Conservation (phyloP, 2,888 invertebrate genomes). For the Coelogynopora nodosa region DNA sequence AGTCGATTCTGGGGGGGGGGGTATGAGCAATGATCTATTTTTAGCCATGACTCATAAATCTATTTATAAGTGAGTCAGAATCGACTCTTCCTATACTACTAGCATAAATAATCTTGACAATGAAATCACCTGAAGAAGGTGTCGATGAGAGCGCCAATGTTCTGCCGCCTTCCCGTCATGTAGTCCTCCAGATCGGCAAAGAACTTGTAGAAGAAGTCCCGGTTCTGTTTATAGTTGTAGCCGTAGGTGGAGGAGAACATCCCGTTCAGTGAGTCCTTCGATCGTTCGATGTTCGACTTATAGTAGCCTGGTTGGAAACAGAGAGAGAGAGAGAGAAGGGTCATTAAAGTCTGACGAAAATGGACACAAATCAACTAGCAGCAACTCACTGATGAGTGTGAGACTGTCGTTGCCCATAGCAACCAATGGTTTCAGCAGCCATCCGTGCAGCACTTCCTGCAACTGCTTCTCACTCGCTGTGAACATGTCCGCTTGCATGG, state of each 20-base stretch:
- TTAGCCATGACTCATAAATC: too few species aligned
- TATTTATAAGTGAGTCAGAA: too few species aligned
- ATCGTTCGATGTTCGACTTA: not conserved
- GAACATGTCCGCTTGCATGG: not conserved
- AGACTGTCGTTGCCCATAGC: not conserved
- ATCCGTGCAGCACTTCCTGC: not conserved
- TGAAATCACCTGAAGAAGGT: too few species aligned
- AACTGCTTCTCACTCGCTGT: not conserved
- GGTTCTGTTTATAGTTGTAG: constrained; percentile 36
- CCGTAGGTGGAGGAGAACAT: constrained; percentile 33
- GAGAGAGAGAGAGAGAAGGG: too few species aligned
- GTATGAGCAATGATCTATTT: too few species aligned
- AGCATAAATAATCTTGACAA: too few species aligned
- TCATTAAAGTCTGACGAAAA: too few species aligned
- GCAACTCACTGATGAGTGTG: not conserved
- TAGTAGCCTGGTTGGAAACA: too few species aligned
- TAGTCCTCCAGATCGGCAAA: not conserved
- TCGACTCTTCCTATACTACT: too few species aligned
- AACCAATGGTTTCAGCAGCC: not conserved
- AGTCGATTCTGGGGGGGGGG: too few species aligned
- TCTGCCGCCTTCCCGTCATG: not conserved
- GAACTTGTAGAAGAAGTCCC: constrained; percentile 34
- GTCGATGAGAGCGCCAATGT: not conserved
- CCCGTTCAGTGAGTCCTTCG: constrained; percentile 34
- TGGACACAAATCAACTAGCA: not conserved